Base-by-base conservation (phyloP, 35 echinoderm and acorn worm genomes). In the Apostichopus parvimensis region DNA sequence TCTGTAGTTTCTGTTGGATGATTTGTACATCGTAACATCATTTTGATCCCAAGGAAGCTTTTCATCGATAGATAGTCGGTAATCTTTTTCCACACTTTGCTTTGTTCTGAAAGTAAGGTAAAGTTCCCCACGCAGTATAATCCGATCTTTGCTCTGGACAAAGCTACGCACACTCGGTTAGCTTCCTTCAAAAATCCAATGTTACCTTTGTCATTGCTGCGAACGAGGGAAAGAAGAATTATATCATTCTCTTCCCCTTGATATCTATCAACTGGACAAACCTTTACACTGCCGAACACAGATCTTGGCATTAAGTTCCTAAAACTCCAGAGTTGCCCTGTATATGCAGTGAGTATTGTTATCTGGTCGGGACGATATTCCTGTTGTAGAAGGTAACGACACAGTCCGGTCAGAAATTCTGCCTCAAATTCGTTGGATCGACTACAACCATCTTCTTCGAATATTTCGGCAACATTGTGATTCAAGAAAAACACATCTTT, bases 241-340 rank as follows among this genome's bases (percentile, higher is more conserved):
- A 97, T 94, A 28, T 97, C 93, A 87, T 94, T 94, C 62, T 94
- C 94, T 92, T 95, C 95, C 8, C 93, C 95, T 86, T 94, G 93
- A 58, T 78, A 97, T 25, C 93, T 91, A 88, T 94, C 95, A 52
- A 97, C 87, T 1, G 86, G 82, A 10, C 64, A 88, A 8, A 93
- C 78, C 21, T 86, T 65, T 52, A 93, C 85, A 56, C 14, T 86
- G 12, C 64, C 45, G 17, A 93, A 80, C 6, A 71, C 54, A 53
- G 23, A 54, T 62, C 77, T 80, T 53, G 54, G 54, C 79, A 93
- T 93, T 13, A 82, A 55, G 7, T 73, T 17, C 45, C 75, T 79
- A 53, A 97, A 92, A 57, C 90, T 90, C 34, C 75, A 73, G 4
- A 92, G 86, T 56, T 97, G 95, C 5, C 93, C 86, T 9, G 90